Percentiles rank a stretch among this genome's conserved stretches.
phyloP scores from a whole-genome alignment of 2,113 vertebrate species.

The Argyrosomus japonicus region DNA sequence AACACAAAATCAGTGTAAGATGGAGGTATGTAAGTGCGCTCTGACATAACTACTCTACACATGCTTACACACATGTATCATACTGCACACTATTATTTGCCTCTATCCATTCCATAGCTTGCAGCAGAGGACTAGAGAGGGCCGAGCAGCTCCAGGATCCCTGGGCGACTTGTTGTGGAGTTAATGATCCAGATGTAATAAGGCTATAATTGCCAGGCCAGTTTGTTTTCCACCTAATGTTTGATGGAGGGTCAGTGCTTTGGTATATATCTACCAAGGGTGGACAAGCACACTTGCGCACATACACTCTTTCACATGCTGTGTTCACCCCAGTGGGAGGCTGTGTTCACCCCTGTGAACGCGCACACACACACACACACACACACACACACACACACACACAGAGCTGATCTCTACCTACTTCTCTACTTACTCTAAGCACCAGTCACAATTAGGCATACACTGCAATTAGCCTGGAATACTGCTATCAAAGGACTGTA shows the following conservation, averaged over 20 bases:
- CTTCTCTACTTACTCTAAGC: conserved; percentile 32
- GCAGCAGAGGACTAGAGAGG: conserved; percentile 59
- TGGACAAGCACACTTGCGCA: conserved; percentile 53
- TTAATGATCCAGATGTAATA: conserved; percentile 82
- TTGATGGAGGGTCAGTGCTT: conserved; percentile 74
- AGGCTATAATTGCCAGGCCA: conserved; percentile 74
- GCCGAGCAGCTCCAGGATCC: conserved; percentile 61
- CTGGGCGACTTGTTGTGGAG: conserved; percentile 74
- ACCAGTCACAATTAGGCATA: conserved; percentile 59
- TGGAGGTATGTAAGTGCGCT: conserved; percentile 7
- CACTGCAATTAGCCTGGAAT: conserved; percentile 45
- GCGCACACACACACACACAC: too few relatives aligned
- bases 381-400: too few relatives aligned
- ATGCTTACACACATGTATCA: conserved; percentile 31
- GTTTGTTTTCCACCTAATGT: conserved; percentile 76
- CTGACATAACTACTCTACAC: conserved; percentile 13
- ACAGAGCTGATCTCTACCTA: background rate
- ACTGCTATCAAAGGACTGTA: conserved; percentile 28
- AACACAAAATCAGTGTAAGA: conserved; percentile 15
- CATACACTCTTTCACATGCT: conserved; percentile 27
- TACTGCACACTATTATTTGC: conserved; percentile 42
- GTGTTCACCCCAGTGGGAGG: conserved; percentile 27
- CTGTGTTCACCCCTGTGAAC: conserved; percentile 20
- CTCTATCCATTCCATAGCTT: conserved; percentile 52
- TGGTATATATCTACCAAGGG: conserved; percentile 71